Percentiles rank a stretch among this genome's conserved stretches.
Evolutionary conservation across 2,113 vertebrate species (phyloP).

Genomic region (Podiceps cristatus): DNA sequence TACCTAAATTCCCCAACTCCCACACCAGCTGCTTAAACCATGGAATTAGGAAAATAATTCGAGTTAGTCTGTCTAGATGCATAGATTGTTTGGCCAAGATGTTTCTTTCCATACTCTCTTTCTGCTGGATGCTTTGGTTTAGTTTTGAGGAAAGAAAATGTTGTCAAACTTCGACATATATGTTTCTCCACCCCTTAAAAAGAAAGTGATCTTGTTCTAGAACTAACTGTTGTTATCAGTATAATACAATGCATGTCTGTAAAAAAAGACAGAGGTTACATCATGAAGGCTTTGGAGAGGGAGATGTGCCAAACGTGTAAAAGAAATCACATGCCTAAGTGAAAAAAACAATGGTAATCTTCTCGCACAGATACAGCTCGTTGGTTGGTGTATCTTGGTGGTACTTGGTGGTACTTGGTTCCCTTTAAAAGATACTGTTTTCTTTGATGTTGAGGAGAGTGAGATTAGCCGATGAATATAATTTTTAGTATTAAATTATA

Average conservation of each 20-base stretch:
- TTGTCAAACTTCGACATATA: rapidly evolving
- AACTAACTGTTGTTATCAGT: not conserved
- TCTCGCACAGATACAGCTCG: not conserved
- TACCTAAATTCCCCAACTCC: not conserved
- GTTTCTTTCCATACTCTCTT: not conserved
- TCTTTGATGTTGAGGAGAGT: not conserved
- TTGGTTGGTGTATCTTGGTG: not conserved
- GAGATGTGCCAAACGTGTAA: not conserved
- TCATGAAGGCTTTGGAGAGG: not conserved
- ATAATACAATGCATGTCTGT: not conserved
- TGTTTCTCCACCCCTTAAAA: not conserved
- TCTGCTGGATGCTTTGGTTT: not conserved
- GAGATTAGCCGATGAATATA: not conserved
- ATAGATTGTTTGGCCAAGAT: not conserved
- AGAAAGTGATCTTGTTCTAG: not conserved
- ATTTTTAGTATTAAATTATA: not conserved
- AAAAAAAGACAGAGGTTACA: not conserved
- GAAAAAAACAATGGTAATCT: rapidly evolving
- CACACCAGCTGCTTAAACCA: not conserved
- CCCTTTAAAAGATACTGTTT: not conserved
- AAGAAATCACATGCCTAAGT: not conserved
- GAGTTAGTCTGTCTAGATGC: not conserved
- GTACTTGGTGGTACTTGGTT: not conserved
- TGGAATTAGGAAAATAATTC: not conserved
- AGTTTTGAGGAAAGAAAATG: not conserved